Evolutionary conservation across 2,113 vertebrate genomes (phyloP), one percentile per base, ranked within the genome.

Genomic region (Rhea americana): DNA sequence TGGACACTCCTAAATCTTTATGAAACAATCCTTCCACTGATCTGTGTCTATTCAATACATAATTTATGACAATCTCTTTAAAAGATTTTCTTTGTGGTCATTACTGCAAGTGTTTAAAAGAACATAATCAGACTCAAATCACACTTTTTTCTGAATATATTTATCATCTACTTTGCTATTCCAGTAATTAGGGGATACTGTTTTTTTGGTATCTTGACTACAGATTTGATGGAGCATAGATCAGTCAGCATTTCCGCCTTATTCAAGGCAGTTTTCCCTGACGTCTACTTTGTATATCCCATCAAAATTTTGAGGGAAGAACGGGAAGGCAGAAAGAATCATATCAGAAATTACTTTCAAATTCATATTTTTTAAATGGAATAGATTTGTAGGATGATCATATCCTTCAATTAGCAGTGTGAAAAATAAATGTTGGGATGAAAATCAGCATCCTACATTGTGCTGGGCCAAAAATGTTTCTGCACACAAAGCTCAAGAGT

Each of bases 221-320:
- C 7, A 59, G 28, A 76, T 41, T 9, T 66, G n/a, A 53, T 18
- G 14, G 18, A 85, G 4, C 0, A 3, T 11, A 48, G 39, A 19
- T 17, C 1, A 0, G 16, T 32, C 39, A 72, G n/a, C 22, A 72
- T 66, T 66, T 58, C 55, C 51, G 20, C 68, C 1, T 3, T 1
- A 4, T 16, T 56, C 16, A 58, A 58, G 18, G 55, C 55, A 58
- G 28, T 30, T 58, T 5, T 74, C 13, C 24, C 14, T 78, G 62
- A 45, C 9, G 41, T 8, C 41, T 28, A n/a, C 41, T 55, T 82
- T 30, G 11, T 55, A 7, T 37, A 61, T 41, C 48, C n/a, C 15
- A 7, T 30, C 0, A 0, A 56, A 78, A 48, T 2, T 7, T 7
- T 22, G 41, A 13, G 3, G 1, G 2, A 82, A 6, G 4, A 5